Base-by-base conservation (phyloP, 2,888 invertebrate species). In the Tipula confusa region DNA sequence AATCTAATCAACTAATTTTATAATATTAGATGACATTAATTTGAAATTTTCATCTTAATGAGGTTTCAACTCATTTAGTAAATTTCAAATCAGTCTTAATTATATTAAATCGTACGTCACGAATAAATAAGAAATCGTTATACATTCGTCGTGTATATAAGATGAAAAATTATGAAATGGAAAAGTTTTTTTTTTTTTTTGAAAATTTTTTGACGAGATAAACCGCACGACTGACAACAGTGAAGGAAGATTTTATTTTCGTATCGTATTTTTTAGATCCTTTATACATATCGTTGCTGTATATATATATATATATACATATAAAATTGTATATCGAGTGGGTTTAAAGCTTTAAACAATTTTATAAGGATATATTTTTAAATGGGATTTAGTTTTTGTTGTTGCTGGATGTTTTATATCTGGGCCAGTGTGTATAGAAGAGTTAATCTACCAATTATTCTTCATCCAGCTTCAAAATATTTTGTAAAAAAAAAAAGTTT, bases 31-130 rank as follows among this genome's bases (percentile, higher is more conserved):
- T 64, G 64, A 64, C 64, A 64, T 64, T 64, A 64, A 64, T 64
- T 64, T 64, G 64, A 64, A 64, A 64, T 64, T 64, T 64, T 64
- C 64, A 64, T 64, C 64, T 64, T 64, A 64, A 64, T 64, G 64
- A 64, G 64, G 64, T 64, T 64, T 24, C 64, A 64, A 64, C 64
- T 64, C 64, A 64, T 64, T 64, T 64, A 64, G 15, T 15, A 43
- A 43, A 43, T 43, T 43, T 64, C 64, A 64, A 64, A 64, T 64
- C 64, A 64, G 64, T 64, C 64, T 64, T 64, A 64, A 64, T 64
- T 64, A 64, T 64, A 64, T 64, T 64, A 64, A 64, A 64, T 64
- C 24, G 24, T 64, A 64, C 64, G 64, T 64, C 24, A 64, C 64
- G 43, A 43, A 43, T 64, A 64, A 64, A 64, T 38, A 38, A 6